A percentile compares a stretch with the other conserved stretches of the same genome.
phyloP scores from a whole-genome alignment of 2,113 vertebrate genomes.

The Ploceus nigricollis region DNA sequence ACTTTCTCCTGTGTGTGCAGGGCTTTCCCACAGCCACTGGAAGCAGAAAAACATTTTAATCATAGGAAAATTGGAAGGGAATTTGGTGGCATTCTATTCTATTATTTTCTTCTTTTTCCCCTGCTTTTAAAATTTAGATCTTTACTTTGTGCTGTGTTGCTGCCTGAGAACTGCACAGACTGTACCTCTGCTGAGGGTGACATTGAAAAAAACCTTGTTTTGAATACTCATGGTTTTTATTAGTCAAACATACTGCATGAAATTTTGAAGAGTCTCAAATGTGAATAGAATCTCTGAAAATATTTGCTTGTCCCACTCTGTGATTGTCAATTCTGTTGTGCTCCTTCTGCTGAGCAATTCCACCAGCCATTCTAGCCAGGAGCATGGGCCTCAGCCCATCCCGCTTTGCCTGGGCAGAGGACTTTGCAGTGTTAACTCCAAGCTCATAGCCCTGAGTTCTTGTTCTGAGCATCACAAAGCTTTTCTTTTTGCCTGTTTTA shows the following conservation, averaged over 20 bases:
- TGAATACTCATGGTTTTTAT: neutral
- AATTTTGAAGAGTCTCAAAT: neutral
- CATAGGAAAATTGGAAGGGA: neutral
- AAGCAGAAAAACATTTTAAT: neutral
- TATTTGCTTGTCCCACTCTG: neutral
- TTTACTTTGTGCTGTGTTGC: neutral
- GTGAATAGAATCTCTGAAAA: neutral
- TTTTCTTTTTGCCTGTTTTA: neutral
- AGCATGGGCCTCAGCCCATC: accelerated
- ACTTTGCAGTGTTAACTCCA: neutral
- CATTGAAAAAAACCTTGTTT: neutral
- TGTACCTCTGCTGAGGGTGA: neutral
- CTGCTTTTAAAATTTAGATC: neutral
- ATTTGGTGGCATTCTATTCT: neutral
- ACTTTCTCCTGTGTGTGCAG: slow-evolving; percentile 5
- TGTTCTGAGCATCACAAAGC: neutral
- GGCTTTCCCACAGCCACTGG: slow-evolving; percentile 1
- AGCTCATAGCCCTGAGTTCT: neutral
- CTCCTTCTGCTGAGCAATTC: neutral
- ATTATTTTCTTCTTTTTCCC: neutral
- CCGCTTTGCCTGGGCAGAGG: neutral
- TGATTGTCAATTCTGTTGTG: accelerated
- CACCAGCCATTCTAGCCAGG: accelerated
- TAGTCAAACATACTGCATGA: neutral
- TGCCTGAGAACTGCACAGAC: neutral